Evolutionary conservation across 2,888 invertebrate species (phyloP).

Genomic region (Clivina fossor): DNA sequence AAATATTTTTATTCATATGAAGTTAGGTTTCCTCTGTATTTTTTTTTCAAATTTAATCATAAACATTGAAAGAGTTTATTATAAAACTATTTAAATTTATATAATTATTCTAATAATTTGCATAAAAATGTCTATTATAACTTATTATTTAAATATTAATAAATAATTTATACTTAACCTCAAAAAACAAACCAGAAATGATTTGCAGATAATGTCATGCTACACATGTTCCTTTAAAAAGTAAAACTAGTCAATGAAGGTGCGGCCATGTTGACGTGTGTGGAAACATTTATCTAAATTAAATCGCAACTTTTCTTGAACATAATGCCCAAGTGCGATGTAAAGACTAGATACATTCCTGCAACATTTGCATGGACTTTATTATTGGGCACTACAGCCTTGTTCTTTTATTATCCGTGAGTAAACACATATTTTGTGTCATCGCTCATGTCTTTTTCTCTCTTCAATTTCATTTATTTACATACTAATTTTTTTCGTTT

Average conservation of each 20-base stretch:
- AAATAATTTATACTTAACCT: conserved; percentile 17
- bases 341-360: conserved; percentile 95
- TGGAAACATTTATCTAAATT: conserved; percentile 44
- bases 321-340: conserved; percentile 94
- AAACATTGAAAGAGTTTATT: too few species aligned
- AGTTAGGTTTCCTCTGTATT: too few species aligned
- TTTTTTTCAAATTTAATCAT: too few species aligned
- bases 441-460: conserved; percentile 38
- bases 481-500: conserved; percentile 45
- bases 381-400: conserved; percentile 87
- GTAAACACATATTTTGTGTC: conserved; percentile 56
- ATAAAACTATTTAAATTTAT: too few species aligned
- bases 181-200: conserved; percentile 3
- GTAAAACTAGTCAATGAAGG: conserved; percentile 48
- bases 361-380: conserved; percentile 98
- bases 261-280: conserved; percentile 67
- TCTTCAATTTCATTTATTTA: conserved; percentile 37
- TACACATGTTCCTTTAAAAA: conserved; percentile 30
- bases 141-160: background rate
- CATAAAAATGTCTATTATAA: too few species aligned
- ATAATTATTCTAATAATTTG: too few species aligned
- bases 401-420: conserved; percentile 98
- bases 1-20: too few species aligned
- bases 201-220: conserved; percentile 28
- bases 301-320: conserved; percentile 39